Conservation (phyloP, 2,113 vertebrate species). For the human (Homo sapiens) region DNA sequence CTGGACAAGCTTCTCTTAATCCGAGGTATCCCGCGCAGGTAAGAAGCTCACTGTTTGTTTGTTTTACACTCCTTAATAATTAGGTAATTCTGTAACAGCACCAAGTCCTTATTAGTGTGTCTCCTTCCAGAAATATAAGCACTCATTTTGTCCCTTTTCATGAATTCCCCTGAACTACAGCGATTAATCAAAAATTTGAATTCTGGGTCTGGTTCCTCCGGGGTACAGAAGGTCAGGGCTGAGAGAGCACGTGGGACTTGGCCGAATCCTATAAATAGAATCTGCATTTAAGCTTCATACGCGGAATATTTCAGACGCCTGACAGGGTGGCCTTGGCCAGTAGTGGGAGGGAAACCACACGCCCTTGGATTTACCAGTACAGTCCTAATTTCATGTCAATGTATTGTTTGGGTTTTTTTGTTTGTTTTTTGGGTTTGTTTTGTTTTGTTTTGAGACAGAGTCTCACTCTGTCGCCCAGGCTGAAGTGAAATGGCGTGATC, state of each 20-base stretch:
- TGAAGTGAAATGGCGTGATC: too few relatives aligned
- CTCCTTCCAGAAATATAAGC: neutral
- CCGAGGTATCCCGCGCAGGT: slow-evolving; percentile 17
- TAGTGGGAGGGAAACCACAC: neutral
- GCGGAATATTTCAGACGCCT: neutral
- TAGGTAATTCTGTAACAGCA: neutral
- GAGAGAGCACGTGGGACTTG: neutral
- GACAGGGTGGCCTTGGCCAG: neutral
- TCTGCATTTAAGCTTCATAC: neutral
- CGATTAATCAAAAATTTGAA: neutral
- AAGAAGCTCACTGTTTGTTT: neutral
- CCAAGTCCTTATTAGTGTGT: neutral
- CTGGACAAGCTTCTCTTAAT: too few relatives aligned
- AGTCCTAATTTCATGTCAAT: neutral
- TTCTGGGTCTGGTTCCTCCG: neutral
- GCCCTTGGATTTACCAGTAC: neutral
- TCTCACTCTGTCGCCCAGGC: too few relatives aligned
- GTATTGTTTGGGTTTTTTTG: neutral
- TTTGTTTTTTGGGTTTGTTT: too few relatives aligned
- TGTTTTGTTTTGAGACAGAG: too few relatives aligned
- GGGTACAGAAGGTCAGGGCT: neutral
- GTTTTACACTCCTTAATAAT: neutral
- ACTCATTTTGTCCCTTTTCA: neutral
- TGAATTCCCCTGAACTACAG: neutral
- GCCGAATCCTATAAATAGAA: neutral